Base-by-base conservation (phyloP, 2,113 vertebrate genomes). In the Nanorana parkeri region DNA sequence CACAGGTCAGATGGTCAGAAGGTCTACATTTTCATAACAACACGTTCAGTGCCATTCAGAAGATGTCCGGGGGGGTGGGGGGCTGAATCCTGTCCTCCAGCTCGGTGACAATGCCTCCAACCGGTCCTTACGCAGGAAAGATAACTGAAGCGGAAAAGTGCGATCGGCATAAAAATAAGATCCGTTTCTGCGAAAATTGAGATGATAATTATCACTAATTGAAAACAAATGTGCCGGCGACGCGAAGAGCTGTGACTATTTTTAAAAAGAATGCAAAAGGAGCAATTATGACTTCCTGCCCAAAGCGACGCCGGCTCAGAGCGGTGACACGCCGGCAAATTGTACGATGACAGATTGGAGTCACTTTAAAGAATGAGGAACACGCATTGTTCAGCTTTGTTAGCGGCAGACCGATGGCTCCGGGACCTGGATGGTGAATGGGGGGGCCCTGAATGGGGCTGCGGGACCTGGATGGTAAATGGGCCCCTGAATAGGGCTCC, bases 171-270 rank as follows among this genome's bases (percentile, higher is more conserved):
- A 74, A 60, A 76, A 63, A 76, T 47, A 24, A 51, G 58, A 61
- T 60, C 17, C 41, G 36, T 60, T 58, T 69, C 29, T 68, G n/a
- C 51, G 54, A 58, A 72, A 74, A 58, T 55, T 32, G 71, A 21
- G 10, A 60, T 60, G 54, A 56, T 74, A 74, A 74, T 74, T 74
- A 74, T 21, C 71, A 23, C 71, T 74, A 36, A 74, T 60, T 74
- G 71, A 74, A 74, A 58, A 58, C 71, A 74, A 47, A 19, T 36
- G 52, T 36, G 71, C 71, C 58, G 58, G 19, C 60, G 71, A 74
- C 54, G 58, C 15, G 7, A n/a, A 73, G 28, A 60, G 36, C 54
- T 32, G 69, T 56, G 20, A 74, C 71, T 74, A 74, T 74, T 73
- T 56, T 36, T 74, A 74, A 29, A 36, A 74, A 74, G 19, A 28